A percentile compares a stretch with the other conserved stretches of the same genome.
phyloP scores from a whole-genome alignment of 2,113 vertebrate genomes.

The Lanius collurio region DNA sequence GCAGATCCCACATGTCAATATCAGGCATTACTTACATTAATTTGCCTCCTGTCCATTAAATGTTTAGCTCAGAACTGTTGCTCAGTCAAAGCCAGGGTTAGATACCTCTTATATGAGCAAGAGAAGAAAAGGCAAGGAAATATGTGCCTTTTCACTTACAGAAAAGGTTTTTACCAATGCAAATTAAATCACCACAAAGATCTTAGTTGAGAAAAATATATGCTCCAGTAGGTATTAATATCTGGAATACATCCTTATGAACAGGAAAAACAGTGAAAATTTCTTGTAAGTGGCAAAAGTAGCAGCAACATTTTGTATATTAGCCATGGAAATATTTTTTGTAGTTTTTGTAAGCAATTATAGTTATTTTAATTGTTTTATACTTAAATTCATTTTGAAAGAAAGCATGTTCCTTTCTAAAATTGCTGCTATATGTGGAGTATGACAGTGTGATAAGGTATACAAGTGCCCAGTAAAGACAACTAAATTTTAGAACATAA shows the following conservation, averaged over 20 bases:
- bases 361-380: neutral
- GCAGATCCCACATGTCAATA: accelerated
- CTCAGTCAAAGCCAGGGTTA: neutral
- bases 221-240: neutral
- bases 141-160: neutral
- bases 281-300: neutral
- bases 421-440: neutral
- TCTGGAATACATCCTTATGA: neutral
- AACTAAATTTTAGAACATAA: neutral
- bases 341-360: neutral
- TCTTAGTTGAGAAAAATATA: neutral
- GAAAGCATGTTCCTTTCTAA: neutral
- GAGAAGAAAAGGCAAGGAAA: neutral
- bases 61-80: neutral
- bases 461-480: neutral
- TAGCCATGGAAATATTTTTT: neutral
- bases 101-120: neutral
- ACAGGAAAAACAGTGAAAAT: neutral
- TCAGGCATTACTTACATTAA: neutral
- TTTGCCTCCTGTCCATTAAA: neutral
- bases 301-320: neutral
- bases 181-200: neutral
- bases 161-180: accelerated
- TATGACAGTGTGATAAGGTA: neutral
- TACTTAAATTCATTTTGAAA: neutral